Conservation (phyloP, 2,888 invertebrate species). For the Diogma glabrata region DNA sequence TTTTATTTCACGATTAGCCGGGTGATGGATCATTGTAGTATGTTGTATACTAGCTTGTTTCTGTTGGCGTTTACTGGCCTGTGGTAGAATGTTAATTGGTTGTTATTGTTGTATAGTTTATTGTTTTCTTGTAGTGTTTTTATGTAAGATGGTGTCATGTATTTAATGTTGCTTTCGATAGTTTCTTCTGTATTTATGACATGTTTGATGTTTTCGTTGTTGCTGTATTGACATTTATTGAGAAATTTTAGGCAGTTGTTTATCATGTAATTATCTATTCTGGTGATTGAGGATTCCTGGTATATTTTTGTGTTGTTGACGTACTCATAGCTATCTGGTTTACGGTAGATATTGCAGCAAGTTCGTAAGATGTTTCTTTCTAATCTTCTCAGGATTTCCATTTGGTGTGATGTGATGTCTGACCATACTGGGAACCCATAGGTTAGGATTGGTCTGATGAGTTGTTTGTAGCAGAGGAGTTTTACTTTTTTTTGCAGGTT, state of each 20-base stretch:
- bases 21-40: too few species aligned
- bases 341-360: neutral
- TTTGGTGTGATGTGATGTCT: neutral
- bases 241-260: neutral
- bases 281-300: neutral
- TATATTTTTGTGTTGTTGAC: neutral
- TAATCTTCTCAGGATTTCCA: neutral
- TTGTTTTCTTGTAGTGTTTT: neutral
- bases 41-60: too few species aligned
- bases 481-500: neutral
- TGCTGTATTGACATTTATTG: neutral
- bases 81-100: neutral
- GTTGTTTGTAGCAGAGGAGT: neutral
- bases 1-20: too few species aligned
- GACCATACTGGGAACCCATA: slow-evolving; percentile 1
- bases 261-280: neutral
- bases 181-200: neutral
- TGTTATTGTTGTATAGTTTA: neutral
- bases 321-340: neutral
- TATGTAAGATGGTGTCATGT: neutral
- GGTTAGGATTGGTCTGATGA: neutral
- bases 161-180: neutral
- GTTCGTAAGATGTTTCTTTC: neutral
- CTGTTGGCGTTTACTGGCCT: too few species aligned
- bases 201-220: neutral